Evolutionary conservation across 1,140 invertebrate species (phyloP), one percentile per base, ranked within the genome.

Genomic region (Triops cancriformis): DNA sequence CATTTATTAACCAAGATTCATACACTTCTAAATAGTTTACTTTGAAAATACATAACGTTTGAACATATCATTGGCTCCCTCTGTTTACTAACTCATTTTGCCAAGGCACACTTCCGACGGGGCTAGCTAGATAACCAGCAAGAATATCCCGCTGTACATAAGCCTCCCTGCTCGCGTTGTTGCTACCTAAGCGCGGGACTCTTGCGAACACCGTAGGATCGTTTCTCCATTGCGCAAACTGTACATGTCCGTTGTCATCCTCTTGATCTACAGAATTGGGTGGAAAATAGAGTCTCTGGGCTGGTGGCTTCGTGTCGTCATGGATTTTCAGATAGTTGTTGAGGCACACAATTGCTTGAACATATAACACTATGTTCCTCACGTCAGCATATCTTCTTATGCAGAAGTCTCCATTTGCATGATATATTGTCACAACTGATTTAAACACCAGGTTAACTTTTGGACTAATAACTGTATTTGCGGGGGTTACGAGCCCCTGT

Each of bases 321-420:
- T 45, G 1, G 43, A 45, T 45, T 73, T 37, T 73, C 3, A 73
- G 73, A 37, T 28, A 73, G 10, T 73, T 73, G 73, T 73, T 12
- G 31, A 18, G 73, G 31, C 73, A 73, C 26, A 12, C 26, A 23
- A 27, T 28, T 73, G 73, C 31, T 23, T 73, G 26, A 28, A 23
- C 31, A 27, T 28, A 28, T 23, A 73, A 23, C n/a, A 14, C 14
- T 37, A 73, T 37, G 26, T 27, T 73, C 11, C 9, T 73, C 10
- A 73, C 73, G 26, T 37, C 31, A 18, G 77, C 45, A 26, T 18
- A 82, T 81, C 7, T 76, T 77, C 72, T 73, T 80, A n/a, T 76
- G 76, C 14, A 81, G 78, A 5, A 82, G 64, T 1, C 80, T 27
- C 79, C 75, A 81, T 6, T 42, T 75, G 11, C 72, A 27, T 7